A percentile compares a stretch with the other conserved stretches of the same genome.
Conservation (phyloP, 1,140 invertebrate species). For the Akabosia matsudoensis region DNA sequence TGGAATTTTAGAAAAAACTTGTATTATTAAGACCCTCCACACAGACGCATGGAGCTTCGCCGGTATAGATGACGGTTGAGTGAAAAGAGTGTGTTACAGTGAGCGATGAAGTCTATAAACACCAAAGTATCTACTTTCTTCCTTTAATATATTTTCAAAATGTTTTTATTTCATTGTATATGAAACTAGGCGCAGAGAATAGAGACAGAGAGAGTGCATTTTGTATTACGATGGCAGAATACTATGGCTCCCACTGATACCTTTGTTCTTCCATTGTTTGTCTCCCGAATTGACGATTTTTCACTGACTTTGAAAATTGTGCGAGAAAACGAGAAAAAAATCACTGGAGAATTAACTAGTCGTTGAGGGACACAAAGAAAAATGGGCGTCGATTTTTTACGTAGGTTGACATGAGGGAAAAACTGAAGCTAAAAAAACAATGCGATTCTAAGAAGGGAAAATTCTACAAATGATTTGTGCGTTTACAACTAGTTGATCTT, state of each 20-base stretch:
- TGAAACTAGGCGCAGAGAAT: no score
- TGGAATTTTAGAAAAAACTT: neutral
- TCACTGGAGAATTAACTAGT: slow-evolving; percentile 41
- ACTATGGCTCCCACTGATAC: neutral
- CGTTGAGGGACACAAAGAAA: slow-evolving; percentile 32
- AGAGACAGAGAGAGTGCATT: no score
- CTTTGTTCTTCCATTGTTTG: neutral
- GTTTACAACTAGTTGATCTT: no score
- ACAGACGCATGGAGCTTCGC: no score
- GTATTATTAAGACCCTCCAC: no score
- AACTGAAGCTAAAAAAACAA: neutral
- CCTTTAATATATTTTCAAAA: no score
- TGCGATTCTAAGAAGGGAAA: neutral
- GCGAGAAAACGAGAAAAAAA: slow-evolving; percentile 43
- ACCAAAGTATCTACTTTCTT: no score
- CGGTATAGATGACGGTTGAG: no score
- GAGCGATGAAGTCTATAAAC: no score
- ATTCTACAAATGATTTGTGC: neutral
- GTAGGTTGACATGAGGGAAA: slow-evolving; percentile 14
- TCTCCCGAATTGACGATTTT: slow-evolving; percentile 46
- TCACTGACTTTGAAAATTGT: slow-evolving; percentile 46
- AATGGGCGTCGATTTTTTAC: slow-evolving; percentile 45
- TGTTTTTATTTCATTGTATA: no score
- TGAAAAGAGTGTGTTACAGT: no score
- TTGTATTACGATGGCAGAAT: no score